Base-by-base conservation (phyloP, 2,113 vertebrate species). In the Anas platyrhynchos region DNA sequence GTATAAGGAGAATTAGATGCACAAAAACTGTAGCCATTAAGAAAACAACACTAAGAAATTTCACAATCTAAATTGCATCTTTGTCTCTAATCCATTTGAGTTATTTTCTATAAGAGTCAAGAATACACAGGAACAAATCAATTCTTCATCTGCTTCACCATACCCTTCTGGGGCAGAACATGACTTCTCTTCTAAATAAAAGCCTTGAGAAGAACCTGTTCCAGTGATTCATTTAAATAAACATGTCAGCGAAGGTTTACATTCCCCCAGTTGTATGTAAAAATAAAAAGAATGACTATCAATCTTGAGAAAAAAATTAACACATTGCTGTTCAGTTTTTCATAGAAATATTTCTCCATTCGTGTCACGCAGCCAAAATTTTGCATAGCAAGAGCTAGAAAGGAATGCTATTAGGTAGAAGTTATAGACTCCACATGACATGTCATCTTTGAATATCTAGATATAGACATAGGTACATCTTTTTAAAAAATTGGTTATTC, bases 381-480 rank as follows among this genome's bases (percentile, higher is more conserved):
- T 0, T 77, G n/a, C 41, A 52, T 16, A 91, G 46, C 22, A 4
- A 75, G 18, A 56, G 34, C 17, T 43, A 82, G 52, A 7, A 46
- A 68, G 9, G 31, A 68, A 21, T 2, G 1, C 4, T 48, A 1
- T 38, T n/a, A 65, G 11, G 17, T 20, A 48, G 26, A 85, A 76
- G 34, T 56, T 72, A 78, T 0, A 1, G 41, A 72, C 14, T 44
- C 9, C 54, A 65, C 6, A 1, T 14, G 22, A 48, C 13, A 11
- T 4, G 7, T 36, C 18, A 11, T 44, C 54, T 71, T 52, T 68
- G 36, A 81, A 2, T n/a, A 80, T 0, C 0, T 0, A 82, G 22
- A 16, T 38, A 73, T 0, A 83, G 26, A 20, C 29, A 73, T 3
- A 89, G 13, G 6, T 43, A 59, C 6, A 12, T 7, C 7, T 20